Percentiles rank a stretch among this genome's conserved stretches.
phyloP scores from a whole-genome alignment of 2,888 invertebrate genomes.

The Synergus japonicus region DNA sequence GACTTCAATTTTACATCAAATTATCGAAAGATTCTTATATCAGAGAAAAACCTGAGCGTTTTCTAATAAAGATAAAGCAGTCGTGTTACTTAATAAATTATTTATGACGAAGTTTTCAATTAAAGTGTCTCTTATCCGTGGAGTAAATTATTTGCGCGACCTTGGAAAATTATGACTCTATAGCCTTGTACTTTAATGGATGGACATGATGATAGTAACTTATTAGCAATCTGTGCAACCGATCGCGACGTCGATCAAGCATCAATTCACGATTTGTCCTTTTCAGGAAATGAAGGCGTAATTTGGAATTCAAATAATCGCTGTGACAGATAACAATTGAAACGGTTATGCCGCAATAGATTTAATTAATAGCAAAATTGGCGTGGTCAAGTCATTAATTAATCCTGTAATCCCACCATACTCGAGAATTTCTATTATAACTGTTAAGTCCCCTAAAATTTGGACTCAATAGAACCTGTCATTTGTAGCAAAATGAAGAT shows the following conservation, averaged over 20 bases:
- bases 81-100: too few relatives aligned
- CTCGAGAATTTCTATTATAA: not conserved
- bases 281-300: not conserved
- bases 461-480: too few relatives aligned
- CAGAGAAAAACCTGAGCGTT: too few relatives aligned
- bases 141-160: not conserved
- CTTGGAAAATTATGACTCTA: not conserved
- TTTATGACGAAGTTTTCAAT: too few relatives aligned
- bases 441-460: not conserved
- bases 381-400: constrained; percentile 70
- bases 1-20: too few relatives aligned
- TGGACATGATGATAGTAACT: not conserved
- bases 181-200: not conserved
- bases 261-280: not conserved
- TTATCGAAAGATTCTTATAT: too few relatives aligned
- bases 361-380: constrained; percentile 65
- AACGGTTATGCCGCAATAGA: constrained; percentile 69
- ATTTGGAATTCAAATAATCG: constrained; percentile 64
- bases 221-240: constrained; percentile 2
- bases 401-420: constrained; percentile 66
- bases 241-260: not conserved
- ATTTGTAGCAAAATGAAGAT: too few relatives aligned
- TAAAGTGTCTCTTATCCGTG: too few relatives aligned
- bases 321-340: constrained; percentile 61
- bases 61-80: too few relatives aligned